Evolutionary conservation across 2,888 invertebrate genomes (phyloP).

Genomic region (Tetranychus piercei): DNA sequence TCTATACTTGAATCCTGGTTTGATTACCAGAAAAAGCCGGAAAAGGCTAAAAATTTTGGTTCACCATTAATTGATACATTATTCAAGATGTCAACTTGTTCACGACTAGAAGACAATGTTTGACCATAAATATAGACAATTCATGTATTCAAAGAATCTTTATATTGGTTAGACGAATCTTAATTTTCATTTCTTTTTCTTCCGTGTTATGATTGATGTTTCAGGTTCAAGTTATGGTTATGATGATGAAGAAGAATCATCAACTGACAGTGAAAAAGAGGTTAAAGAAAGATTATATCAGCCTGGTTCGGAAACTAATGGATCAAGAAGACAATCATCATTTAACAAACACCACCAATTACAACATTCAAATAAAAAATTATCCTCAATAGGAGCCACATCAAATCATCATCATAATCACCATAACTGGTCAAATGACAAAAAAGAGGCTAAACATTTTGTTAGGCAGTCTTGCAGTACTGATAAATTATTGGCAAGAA

Average conservation of each 20-base stretch:
- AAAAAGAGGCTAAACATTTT: not conserved
- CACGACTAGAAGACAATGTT: too few relatives aligned
- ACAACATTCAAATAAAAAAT: not conserved
- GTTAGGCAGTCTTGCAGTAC: not conserved
- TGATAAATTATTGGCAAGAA: not conserved
- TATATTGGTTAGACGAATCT: too few relatives aligned
- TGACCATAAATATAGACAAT: too few relatives aligned
- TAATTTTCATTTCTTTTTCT: not conserved
- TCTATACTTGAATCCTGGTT: too few relatives aligned
- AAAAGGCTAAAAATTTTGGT: too few relatives aligned
- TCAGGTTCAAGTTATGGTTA: not conserved
- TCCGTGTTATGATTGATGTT: not conserved
- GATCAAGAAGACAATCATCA: not conserved
- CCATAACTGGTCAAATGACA: not conserved
- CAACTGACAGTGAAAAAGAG: conserved; percentile 8
- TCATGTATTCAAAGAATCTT: too few relatives aligned
- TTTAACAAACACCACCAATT: not conserved
- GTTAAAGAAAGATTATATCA: not conserved
- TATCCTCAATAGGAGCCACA: not conserved
- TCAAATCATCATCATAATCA: not conserved
- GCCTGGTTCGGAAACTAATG: not conserved
- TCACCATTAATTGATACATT: too few relatives aligned
- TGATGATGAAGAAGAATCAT: conserved; percentile 8
- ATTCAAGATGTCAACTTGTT: too few relatives aligned
- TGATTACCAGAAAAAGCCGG: too few relatives aligned